phyloP scores from a whole-genome alignment of 2,113 vertebrate species.

The Riparia riparia region DNA sequence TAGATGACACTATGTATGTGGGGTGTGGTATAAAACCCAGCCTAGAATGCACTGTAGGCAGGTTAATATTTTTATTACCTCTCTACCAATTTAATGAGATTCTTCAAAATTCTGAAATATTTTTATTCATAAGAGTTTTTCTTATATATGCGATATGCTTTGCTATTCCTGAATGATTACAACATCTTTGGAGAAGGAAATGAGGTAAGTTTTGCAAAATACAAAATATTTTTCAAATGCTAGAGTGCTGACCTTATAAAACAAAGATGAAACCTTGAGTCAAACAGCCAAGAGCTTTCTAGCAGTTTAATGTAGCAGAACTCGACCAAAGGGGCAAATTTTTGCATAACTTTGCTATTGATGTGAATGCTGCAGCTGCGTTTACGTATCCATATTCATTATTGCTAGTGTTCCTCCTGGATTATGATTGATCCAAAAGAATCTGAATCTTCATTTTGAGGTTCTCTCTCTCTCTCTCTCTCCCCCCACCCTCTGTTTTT shows the following conservation, averaged over 20 bases:
- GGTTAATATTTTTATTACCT: neutral
- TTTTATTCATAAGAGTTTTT: neutral
- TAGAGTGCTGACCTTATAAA: constrained; percentile 4
- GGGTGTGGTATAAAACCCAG: neutral
- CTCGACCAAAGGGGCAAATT: neutral
- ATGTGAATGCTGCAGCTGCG: neutral
- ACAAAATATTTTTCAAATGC: neutral
- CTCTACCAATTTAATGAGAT: neutral
- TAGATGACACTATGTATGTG: neutral
- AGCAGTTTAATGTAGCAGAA: constrained; percentile 67
- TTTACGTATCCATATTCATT: constrained; percentile 23
- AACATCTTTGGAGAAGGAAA: neutral
- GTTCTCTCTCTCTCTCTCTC: neutral
- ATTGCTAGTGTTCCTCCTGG: constrained; percentile 44
- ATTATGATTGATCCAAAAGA: constrained; percentile 58
- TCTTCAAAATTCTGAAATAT: neutral
- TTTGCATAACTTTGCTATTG: constrained; percentile 20
- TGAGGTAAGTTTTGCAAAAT: neutral
- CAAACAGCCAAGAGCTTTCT: constrained; percentile 10
- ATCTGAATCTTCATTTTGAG: constrained; percentile 42
- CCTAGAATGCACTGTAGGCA: neutral
- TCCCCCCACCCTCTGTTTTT: too few relatives aligned
- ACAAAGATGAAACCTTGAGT: constrained; percentile 35
- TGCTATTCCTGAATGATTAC: neutral
- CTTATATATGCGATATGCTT: neutral